A percentile compares a stretch with the other conserved stretches of the same genome.
phyloP scores from a whole-genome alignment of 53 echinoderm and acorn worm species.

The Actinopyga echinites region DNA sequence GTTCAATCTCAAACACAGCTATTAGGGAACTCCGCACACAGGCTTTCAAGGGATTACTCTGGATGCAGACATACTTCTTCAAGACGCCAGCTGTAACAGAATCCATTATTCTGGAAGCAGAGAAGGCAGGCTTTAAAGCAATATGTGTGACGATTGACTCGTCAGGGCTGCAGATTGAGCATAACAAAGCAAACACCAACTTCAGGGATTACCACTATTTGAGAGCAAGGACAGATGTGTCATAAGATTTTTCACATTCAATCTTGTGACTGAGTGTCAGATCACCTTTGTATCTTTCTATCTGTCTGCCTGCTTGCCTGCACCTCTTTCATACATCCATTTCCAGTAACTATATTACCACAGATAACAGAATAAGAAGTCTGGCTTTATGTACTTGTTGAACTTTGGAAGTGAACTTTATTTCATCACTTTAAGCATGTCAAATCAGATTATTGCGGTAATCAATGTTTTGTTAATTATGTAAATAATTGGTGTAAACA shows the following conservation, averaged over 20 bases:
- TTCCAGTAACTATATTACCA: no score
- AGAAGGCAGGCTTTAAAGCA: constrained; percentile 25
- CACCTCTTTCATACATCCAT: no score
- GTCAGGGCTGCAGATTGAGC: neutral
- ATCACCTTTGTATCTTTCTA: no score
- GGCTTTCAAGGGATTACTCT: neutral
- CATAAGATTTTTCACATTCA: neutral
- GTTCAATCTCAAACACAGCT: neutral
- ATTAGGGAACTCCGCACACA: neutral
- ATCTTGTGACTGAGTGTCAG: neutral
- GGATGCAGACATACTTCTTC: constrained; percentile 38
- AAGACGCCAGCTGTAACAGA: constrained; percentile 8
- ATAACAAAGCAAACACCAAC: neutral
- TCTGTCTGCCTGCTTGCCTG: no score
- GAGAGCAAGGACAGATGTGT: neutral
- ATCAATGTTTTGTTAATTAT: no score
- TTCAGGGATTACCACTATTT: neutral
- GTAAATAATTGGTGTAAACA: no score
- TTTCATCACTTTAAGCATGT: no score
- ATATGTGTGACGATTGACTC: constrained; percentile 18
- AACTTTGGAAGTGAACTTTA: no score
- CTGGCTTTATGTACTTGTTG: no score
- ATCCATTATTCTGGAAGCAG: neutral
- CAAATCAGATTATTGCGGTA: no score
- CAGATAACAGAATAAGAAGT: no score